phyloP scores from a whole-genome alignment of 2,113 vertebrate species.

The Gavialis gangeticus region DNA sequence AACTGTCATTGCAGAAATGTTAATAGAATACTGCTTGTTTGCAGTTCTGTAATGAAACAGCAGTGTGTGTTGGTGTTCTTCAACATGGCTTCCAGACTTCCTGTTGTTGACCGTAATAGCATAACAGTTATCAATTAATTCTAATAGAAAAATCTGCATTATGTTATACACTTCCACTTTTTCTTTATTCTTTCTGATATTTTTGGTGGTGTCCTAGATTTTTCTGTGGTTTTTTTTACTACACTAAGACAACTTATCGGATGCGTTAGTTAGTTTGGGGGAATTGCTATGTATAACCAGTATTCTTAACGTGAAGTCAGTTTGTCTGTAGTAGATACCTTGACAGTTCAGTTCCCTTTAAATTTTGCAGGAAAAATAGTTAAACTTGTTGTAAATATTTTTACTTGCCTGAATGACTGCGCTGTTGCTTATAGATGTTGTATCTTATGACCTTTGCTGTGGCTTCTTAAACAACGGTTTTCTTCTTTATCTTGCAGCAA shows the following conservation, averaged over 20 bases:
- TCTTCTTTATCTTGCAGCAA: slow-evolving; percentile 17
- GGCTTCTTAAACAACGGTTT: not conserved
- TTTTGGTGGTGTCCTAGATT: not conserved
- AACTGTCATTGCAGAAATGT: too few relatives aligned
- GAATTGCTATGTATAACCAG: not conserved
- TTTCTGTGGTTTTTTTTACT: not conserved
- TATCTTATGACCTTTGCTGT: not conserved
- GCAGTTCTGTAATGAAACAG: too few relatives aligned
- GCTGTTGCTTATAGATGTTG: not conserved
- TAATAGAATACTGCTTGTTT: too few relatives aligned
- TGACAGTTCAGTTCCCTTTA: not conserved
- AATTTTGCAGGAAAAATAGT: not conserved
- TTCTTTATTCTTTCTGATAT: not conserved
- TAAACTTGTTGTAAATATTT: not conserved
- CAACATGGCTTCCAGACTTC: too few relatives aligned
- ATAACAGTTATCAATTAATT: not conserved
- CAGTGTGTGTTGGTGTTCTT: too few relatives aligned
- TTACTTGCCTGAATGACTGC: not conserved
- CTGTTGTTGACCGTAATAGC: too few relatives aligned
- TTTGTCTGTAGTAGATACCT: not conserved
- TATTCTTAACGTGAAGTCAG: not conserved
- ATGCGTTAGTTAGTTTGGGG: not conserved
- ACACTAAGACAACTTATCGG: not conserved
- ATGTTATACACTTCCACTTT: not conserved
- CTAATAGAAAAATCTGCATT: not conserved